Base-by-base conservation (phyloP, 2,888 invertebrate genomes). In the Mechanitis messenoides region DNA sequence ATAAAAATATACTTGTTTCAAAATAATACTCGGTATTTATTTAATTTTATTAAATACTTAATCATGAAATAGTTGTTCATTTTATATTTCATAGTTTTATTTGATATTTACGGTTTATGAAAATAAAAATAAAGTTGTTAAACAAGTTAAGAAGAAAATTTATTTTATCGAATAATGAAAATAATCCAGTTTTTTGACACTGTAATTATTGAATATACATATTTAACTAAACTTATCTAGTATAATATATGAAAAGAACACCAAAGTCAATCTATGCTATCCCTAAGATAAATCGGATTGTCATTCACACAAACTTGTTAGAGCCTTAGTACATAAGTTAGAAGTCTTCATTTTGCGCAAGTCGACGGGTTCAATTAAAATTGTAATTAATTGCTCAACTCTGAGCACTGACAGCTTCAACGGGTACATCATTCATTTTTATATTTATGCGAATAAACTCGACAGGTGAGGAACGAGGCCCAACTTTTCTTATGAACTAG, bases 321-420 rank as follows among this genome's bases (percentile, higher is more conserved):
- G 61, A 45, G 53, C 47, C 58, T 64, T 54, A 61, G 56, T 58
- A 58, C 58, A 62, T 64, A 67, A 68, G 63, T 70, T 68, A 67
- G 67, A 66, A 66, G 62, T 67, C 74, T 74, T 76, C 78, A 59
- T 68, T 67, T 61, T 60, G 67, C 59, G 63, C 64, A 45, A 60
- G 70, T 81, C 73, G 78, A 78, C 81, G 77, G 77, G 74, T 81
- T 80, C 82, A 85, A 85, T 86, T 84, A 89, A 87, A 87, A 83
- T 81, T 79, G 78, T 85, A 85, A 88, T 88, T 87, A 87, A 89
- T 89, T 85, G 83, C 83, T 80, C 72, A 74, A 78, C 77, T 77
- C 78, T 70, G 75, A 78, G 77, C 74, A 76, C 83, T 83, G 87
- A 84, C 87, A 81, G 82, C 74, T 75, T 78, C 78, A 78, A 78